phyloP scores from a whole-genome alignment of 2,888 invertebrate species.

The Parapristionchus giblindavisi region DNA sequence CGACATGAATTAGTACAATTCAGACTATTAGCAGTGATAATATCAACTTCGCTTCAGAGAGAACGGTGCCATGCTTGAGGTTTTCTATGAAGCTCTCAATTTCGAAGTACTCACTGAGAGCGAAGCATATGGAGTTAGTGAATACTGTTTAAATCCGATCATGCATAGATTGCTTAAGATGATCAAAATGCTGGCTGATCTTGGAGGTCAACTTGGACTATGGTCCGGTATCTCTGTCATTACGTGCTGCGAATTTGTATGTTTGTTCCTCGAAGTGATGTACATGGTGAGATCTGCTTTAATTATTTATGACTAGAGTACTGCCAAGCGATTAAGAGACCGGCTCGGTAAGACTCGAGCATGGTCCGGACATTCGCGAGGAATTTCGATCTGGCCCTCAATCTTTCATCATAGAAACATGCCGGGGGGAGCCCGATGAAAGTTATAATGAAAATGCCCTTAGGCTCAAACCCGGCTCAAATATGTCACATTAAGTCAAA shows the following conservation, averaged over 20 bases:
- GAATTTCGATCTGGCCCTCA: too few relatives aligned
- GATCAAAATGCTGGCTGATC: conserved; percentile 68
- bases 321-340: too few relatives aligned
- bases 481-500: too few relatives aligned
- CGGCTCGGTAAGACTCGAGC: too few relatives aligned
- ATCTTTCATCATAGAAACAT: too few relatives aligned
- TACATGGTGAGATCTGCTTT: conserved; percentile 52
- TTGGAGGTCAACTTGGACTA: conserved; percentile 65
- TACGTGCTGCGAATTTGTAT: conserved; percentile 65
- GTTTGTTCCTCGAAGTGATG: conserved; percentile 55
- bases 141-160: not conserved
- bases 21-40: not conserved
- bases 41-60: conserved; percentile 52
- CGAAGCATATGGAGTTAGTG: conserved; percentile 65
- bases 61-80: conserved; percentile 67
- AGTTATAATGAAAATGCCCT: too few relatives aligned
- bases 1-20: not conserved
- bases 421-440: too few relatives aligned
- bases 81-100: conserved; percentile 67
- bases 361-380: too few relatives aligned
- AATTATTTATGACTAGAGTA: too few relatives aligned
- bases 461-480: too few relatives aligned
- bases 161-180: conserved; percentile 47
- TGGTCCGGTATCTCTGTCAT: conserved; percentile 67
- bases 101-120: conserved; percentile 63